A percentile compares a stretch with the other conserved stretches of the same genome.
Evolutionary conservation across 37 sponge, comb jelly and placozoan genomes (phyloP).

Genomic region (Amphimedon queenslandica): DNA sequence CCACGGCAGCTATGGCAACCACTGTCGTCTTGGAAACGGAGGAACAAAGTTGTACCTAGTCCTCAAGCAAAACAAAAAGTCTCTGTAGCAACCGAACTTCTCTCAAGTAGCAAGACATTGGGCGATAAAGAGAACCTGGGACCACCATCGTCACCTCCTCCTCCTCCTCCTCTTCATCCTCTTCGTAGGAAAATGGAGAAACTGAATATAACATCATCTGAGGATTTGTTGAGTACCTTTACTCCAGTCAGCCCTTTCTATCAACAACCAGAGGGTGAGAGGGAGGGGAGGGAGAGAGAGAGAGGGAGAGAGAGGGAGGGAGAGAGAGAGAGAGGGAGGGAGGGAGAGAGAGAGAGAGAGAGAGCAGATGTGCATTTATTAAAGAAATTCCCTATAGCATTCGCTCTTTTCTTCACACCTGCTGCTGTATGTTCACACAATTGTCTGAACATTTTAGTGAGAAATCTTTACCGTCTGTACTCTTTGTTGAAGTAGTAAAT

Average conservation of each 20-base stretch:
- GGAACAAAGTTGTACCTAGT: slow-evolving; percentile 58
- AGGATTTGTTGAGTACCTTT: background rate
- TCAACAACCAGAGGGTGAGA: background rate
- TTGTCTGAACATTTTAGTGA: too few relatives aligned
- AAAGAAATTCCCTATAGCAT: too few relatives aligned
- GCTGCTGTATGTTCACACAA: too few relatives aligned
- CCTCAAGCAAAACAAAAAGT: background rate
- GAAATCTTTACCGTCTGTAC: too few relatives aligned
- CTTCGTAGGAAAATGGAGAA: background rate
- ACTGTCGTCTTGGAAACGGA: slow-evolving; percentile 45
- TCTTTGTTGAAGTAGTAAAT: too few relatives aligned
- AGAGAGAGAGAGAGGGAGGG: background rate
- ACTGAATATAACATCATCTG: background rate
- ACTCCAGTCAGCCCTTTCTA: slow-evolving; percentile 6
- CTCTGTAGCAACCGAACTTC: background rate
- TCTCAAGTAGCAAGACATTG: slow-evolving; percentile 13
- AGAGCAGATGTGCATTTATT: background rate
- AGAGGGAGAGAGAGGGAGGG: background rate
- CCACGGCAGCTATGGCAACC: slow-evolving; percentile 17
- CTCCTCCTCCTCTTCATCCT: background rate
- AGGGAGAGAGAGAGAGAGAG: background rate
- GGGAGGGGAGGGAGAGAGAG: background rate
- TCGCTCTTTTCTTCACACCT: too few relatives aligned
- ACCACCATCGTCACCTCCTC: background rate
- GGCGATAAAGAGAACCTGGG: too few relatives aligned